A percentile compares a stretch with the other conserved stretches of the same genome.
Evolutionary conservation across 2,888 invertebrate species (phyloP).

Genomic region (Hyles lineata): DNA sequence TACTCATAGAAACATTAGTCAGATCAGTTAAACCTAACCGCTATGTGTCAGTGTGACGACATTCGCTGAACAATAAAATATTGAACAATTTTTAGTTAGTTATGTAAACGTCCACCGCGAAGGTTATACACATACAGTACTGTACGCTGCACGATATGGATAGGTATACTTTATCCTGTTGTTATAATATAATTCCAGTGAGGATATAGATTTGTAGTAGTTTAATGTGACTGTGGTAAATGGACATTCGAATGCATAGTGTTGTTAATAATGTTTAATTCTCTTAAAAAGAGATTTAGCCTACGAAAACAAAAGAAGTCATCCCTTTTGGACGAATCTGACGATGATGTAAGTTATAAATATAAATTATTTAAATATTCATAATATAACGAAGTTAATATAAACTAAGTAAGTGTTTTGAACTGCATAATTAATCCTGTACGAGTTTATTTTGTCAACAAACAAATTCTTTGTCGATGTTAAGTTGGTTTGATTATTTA

Average conservation of each 20-base stretch:
- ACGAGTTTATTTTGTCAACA: slow-evolving; percentile 60
- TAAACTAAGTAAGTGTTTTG: slow-evolving; percentile 27
- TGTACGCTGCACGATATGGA: slow-evolving; percentile 29
- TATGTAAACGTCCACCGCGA: slow-evolving; percentile 56
- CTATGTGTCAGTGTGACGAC: slow-evolving; percentile 43
- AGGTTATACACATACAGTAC: slow-evolving; percentile 52
- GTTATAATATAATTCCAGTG: slow-evolving; percentile 29
- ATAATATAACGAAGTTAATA: slow-evolving; percentile 33
- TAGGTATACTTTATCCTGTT: slow-evolving; percentile 43
- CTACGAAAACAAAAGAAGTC: slow-evolving; percentile 56
- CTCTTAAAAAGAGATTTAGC: slow-evolving; percentile 61
- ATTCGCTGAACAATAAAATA: slow-evolving; percentile 49
- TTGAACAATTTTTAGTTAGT: slow-evolving; percentile 54
- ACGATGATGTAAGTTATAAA: slow-evolving; percentile 53
- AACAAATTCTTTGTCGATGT: slow-evolving; percentile 71
- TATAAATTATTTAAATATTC: slow-evolving; percentile 23
- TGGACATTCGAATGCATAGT: slow-evolving; percentile 3
- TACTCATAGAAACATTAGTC: slow-evolving; percentile 49
- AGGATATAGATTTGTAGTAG: neutral
- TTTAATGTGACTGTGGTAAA: slow-evolving; percentile 25
- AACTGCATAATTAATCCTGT: slow-evolving; percentile 40
- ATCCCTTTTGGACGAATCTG: slow-evolving; percentile 37
- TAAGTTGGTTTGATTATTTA: slow-evolving; percentile 68
- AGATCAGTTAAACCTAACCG: slow-evolving; percentile 35
- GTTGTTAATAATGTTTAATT: slow-evolving; percentile 52